These are phyloP conservation scores for Acleris cristana DNA, from an alignment of 2,888 invertebrate genomes.

Conservation along the genomic window DNA sequence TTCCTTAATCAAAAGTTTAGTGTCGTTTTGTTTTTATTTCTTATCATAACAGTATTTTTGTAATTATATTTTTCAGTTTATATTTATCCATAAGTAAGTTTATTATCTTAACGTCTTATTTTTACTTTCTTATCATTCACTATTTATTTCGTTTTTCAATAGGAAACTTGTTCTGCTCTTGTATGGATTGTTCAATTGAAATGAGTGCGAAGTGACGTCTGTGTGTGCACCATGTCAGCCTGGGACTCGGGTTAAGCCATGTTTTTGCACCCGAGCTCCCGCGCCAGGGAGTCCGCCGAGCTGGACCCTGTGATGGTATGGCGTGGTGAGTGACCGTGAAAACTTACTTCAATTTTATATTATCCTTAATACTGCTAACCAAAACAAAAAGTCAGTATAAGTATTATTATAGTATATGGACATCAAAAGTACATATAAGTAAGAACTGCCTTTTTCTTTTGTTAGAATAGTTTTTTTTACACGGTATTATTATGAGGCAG, in stretches of 20 bases:
- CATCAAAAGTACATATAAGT: too few relatives aligned
- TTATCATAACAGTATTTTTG: constrained; percentile 22
- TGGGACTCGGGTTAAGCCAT: constrained; percentile 80
- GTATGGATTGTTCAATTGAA: constrained; percentile 38
- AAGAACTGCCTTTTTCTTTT: too few relatives aligned
- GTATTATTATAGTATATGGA: too few relatives aligned
- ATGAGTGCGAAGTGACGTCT: constrained; percentile 42
- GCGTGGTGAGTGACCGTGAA: constrained; percentile 68
- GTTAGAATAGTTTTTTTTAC: too few relatives aligned
- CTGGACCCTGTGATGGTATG: constrained; percentile 76
- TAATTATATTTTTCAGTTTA: constrained; percentile 35
- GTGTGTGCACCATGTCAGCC: constrained; percentile 68
- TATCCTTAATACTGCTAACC: too few relatives aligned
- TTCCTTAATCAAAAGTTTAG: constrained; percentile 52
- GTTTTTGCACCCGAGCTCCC: constrained; percentile 79
- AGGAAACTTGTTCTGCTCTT: constrained; percentile 41
- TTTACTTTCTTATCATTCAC: constrained; percentile 35
- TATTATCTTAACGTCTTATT: constrained; percentile 16
- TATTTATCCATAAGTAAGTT: constrained; percentile 34
- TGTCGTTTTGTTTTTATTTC: constrained; percentile 42
- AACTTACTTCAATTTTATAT: too few relatives aligned
- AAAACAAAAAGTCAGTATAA: not conserved
- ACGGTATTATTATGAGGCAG: too few relatives aligned
- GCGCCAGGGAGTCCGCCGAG: constrained; percentile 72
- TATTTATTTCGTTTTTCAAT: constrained; percentile 47